These are phyloP conservation scores for Phyllopteryx taeniolatus DNA, from an alignment of 2,113 vertebrate species.

Conservation along the genomic window DNA sequence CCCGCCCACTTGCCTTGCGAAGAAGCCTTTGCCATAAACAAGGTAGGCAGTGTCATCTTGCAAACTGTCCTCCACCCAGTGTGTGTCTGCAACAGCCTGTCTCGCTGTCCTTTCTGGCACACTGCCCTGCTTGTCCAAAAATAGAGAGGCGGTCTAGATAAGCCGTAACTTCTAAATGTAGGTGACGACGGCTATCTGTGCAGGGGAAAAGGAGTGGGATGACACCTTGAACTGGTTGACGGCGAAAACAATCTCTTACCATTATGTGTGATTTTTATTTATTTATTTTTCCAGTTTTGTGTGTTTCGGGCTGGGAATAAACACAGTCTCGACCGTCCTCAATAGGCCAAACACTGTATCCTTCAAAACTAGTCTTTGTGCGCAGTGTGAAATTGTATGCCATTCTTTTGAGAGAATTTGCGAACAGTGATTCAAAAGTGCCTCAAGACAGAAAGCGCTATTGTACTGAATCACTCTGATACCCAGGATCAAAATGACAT, in stretches of 20 bases:
- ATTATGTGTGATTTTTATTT: constrained; percentile 41
- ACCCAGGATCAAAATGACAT: constrained; percentile 6
- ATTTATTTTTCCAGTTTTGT: constrained; percentile 25
- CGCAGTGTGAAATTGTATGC: background rate
- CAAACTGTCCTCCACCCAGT: constrained; percentile 43
- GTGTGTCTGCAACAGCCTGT: constrained; percentile 37
- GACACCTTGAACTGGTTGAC: constrained; percentile 45
- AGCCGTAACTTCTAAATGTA: constrained; percentile 49
- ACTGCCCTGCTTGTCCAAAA: constrained; percentile 55
- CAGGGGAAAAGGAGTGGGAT: constrained; percentile 23
- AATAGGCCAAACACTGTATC: constrained; percentile 32
- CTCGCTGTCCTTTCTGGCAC: constrained; percentile 43
- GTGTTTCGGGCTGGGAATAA: constrained; percentile 29
- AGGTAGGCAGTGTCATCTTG: constrained; percentile 57
- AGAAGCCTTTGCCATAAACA: constrained; percentile 63
- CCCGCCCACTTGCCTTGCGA: constrained; percentile 15
- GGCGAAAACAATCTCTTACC: constrained; percentile 14
- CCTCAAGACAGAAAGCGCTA: background rate
- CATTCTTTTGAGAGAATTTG: constrained; percentile 1
- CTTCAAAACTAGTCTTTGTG: constrained; percentile 21
- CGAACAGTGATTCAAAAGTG: constrained; percentile 3
- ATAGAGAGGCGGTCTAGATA: constrained; percentile 56
- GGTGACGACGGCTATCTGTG: constrained; percentile 38
- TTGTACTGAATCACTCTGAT: constrained; percentile 1
- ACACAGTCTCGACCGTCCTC: constrained; percentile 40